Evolutionary conservation across 2,888 invertebrate genomes (phyloP).

Genomic region (Synanthedon vespiformis): DNA sequence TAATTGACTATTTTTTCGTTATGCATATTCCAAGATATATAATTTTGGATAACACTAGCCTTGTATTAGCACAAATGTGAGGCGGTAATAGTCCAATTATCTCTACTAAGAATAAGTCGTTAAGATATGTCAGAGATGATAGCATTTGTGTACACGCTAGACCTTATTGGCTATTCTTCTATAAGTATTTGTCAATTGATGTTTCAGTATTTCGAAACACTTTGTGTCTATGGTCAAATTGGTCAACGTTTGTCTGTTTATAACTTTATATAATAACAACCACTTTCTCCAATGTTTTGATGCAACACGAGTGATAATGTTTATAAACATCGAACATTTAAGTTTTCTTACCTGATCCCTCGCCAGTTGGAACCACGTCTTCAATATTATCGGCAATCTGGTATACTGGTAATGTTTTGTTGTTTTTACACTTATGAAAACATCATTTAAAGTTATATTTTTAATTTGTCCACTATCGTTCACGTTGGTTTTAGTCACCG

Average conservation of each 20-base stretch:
- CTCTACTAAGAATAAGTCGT: not conserved
- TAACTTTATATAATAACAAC: not conserved
- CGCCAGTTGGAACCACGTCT: constrained; percentile 96
- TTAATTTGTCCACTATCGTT: constrained; percentile 49
- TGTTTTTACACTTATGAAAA: constrained; percentile 96
- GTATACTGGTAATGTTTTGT: constrained; percentile 88
- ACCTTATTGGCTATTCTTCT: not conserved
- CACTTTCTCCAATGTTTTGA: not conserved
- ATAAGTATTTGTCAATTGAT: not conserved
- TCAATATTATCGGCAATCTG: constrained; percentile 87
- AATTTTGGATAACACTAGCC: not conserved
- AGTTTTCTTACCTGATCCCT: constrained; percentile 82
- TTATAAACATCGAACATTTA: constrained; percentile 10
- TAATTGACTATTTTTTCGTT: too few species aligned
- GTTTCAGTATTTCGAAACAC: not conserved
- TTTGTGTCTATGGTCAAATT: not conserved
- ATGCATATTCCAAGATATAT: too few species aligned
- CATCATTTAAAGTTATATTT: constrained; percentile 82
- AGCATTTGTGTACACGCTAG: not conserved
- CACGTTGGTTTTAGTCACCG: constrained; percentile 59
- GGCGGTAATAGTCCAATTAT: not conserved
- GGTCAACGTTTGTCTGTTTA: too few species aligned
- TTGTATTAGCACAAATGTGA: not conserved
- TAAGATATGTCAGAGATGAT: not conserved
- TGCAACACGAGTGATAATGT: not conserved